These are phyloP conservation scores for Laticauda colubrina DNA, from an alignment of 2,113 vertebrate genomes.

Conservation along the genomic window DNA sequence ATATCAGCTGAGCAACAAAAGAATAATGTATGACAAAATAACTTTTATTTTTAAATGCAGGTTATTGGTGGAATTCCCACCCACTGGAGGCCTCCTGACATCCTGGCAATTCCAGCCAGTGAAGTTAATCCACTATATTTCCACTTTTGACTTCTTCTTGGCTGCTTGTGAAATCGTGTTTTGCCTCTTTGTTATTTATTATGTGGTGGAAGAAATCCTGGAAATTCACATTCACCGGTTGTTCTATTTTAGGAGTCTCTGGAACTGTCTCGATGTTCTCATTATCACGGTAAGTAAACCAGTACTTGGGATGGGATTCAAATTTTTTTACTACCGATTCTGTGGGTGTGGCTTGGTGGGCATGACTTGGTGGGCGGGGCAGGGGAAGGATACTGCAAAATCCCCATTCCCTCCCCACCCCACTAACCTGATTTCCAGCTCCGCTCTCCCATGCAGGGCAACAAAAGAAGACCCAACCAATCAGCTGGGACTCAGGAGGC, in stretches of 20 bases:
- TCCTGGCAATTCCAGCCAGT: constrained; percentile 97
- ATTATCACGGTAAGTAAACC: constrained; percentile 81
- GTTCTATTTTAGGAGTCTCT: constrained; percentile 90
- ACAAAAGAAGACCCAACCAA: too few species aligned
- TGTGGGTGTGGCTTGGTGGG: too few species aligned
- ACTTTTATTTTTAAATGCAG: constrained; percentile 67
- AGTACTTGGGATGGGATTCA: too few species aligned
- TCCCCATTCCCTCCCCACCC: too few species aligned
- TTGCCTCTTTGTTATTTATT: constrained; percentile 93
- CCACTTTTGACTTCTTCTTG: constrained; percentile 91
- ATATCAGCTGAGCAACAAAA: not conserved
- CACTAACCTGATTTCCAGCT: too few species aligned
- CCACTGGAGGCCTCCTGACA: constrained; percentile 87
- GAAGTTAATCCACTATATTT: constrained; percentile 84
- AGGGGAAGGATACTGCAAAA: too few species aligned
- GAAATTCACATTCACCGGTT: constrained; percentile 91
- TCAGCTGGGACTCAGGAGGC: too few species aligned
- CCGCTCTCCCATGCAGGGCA: too few species aligned
- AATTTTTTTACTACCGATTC: too few species aligned
- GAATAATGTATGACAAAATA: not conserved
- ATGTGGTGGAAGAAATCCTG: constrained; percentile 89
- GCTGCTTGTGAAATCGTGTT: constrained; percentile 89
- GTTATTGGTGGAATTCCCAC: constrained; percentile 91
- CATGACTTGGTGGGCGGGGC: too few species aligned
- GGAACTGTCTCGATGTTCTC: constrained; percentile 94